Conservation (phyloP, 2,888 invertebrate species). For the Hyposoter dolosus region DNA sequence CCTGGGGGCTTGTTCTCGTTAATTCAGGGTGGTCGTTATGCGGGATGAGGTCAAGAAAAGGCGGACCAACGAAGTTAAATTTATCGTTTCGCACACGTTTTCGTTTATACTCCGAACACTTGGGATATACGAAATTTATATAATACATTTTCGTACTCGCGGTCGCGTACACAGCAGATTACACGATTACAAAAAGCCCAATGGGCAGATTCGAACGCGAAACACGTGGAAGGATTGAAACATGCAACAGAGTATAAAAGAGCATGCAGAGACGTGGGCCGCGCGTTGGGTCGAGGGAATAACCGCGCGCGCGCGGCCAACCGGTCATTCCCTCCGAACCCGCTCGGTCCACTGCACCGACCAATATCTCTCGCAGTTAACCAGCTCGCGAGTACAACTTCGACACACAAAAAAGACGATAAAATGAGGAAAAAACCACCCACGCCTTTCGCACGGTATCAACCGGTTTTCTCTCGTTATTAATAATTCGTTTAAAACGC, state of each 20-base stretch:
- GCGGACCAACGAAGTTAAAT: conserved; percentile 12
- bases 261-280: conserved; percentile 5
- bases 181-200: conserved; percentile 28
- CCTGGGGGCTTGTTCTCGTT: background rate
- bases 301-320: conserved; percentile 12
- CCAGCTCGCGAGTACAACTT: conserved; percentile 34
- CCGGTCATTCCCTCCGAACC: conserved; percentile 51
- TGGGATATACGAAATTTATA: conserved; percentile 10
- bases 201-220: conserved; percentile 22
- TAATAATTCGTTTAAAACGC: conserved; percentile 1
- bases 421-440: conserved; percentile 47
- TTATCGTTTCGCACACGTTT: conserved; percentile 22
- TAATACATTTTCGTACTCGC: conserved; percentile 15
- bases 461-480: conserved; percentile 34
- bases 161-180: conserved; percentile 12
- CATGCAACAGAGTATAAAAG: conserved; percentile 6
- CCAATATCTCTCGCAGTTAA: conserved; percentile 39
- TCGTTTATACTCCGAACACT: background rate
- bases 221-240: conserved; percentile 27
- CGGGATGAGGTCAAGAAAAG: conserved; percentile 1
- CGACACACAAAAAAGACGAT: conserved; percentile 14
- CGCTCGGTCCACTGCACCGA: conserved; percentile 16
- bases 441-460: conserved; percentile 47
- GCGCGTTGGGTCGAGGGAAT: conserved; percentile 32
- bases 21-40: conserved; percentile 23